These are phyloP conservation scores for Darevskia mixta DNA, from an alignment of 2,797 vertebrate genomes.

Conservation along the genomic window DNA sequence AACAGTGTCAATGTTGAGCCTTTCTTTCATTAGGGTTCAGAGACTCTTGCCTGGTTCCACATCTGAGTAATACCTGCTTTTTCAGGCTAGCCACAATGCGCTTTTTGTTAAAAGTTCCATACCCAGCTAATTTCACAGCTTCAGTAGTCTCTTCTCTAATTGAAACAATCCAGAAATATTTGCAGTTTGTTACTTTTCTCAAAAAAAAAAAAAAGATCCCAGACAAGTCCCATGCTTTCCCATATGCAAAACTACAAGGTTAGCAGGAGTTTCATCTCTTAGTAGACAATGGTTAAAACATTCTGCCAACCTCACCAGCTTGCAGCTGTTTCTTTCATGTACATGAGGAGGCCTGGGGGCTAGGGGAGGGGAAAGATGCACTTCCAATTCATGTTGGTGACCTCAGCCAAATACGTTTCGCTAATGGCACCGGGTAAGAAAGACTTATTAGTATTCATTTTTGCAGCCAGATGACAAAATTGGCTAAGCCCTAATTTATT, in stretches of 20 bases:
- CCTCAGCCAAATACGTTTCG: background rate
- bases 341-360: background rate
- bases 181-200: background rate
- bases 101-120: constrained; percentile 6
- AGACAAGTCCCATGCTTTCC: background rate
- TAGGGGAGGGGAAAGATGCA: background rate
- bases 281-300: background rate
- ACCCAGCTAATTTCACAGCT: constrained; percentile 25
- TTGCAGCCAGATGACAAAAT: background rate
- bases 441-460: background rate
- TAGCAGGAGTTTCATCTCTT: background rate
- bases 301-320: background rate
- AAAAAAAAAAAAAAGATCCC: background rate
- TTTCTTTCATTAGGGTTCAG: constrained; percentile 25
- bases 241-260: background rate
- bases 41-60: constrained; percentile 15
- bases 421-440: constrained; percentile 1
- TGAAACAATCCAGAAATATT: constrained; percentile 16
- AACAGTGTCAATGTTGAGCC: too few species aligned
- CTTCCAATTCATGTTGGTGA: background rate
- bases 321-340: constrained; percentile 25
- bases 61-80: constrained; percentile 33
- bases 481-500: background rate
- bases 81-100: constrained; percentile 2
- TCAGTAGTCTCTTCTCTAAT: constrained; percentile 17